Base-by-base conservation (phyloP, 2,113 vertebrate genomes). In the Ciconia maguari region DNA sequence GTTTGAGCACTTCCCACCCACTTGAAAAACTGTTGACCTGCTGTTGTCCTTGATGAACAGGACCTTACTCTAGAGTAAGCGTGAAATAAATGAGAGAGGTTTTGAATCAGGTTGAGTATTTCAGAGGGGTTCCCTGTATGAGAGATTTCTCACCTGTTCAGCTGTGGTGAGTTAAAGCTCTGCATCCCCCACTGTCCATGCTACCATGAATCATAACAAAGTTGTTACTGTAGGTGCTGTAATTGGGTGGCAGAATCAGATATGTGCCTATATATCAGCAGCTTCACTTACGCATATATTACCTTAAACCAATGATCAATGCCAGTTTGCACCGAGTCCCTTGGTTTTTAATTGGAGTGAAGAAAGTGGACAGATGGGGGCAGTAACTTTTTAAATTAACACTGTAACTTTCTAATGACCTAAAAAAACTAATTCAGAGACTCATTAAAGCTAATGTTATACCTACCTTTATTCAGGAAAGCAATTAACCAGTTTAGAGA, bases 281-380 rank as follows among this genome's bases (percentile, higher is more conserved):
- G 18, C 46, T 38, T 42, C 34, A 2, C 27, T 22, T 49, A 13
- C 4, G 5, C 2, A 0, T 12, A 2, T 17, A 3, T 29, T 60
- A 17, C 57, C 46, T 61, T 60, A 64, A 87, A 55, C 29, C 13
- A 78, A 6, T 6, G 13, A 34, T 44, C 27, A 22, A 12, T 16
- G 60, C 20, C 54, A 16, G 26, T 29, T 58, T 16, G 20, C 27
- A 32, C 26, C 0, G 1, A 34, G 32, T 34, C n/a, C 16, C 69
- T 49, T 54, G 46, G 0, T 36, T 82, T 66, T 54, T 57, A 26
- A 27, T 30, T 75, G 51, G 5, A 78, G 9, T 49, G 38, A n/a
- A 58, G 36, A 19, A 36, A 48, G 14, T 14, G 9, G 30, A 64
- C 20, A 48, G 51, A 30, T 16, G 16, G 18, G 16, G 8, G 17